Percentiles rank a stretch among this genome's conserved stretches.
phyloP scores from a whole-genome alignment of 2,113 vertebrate species.

The Cavia aperea region DNA sequence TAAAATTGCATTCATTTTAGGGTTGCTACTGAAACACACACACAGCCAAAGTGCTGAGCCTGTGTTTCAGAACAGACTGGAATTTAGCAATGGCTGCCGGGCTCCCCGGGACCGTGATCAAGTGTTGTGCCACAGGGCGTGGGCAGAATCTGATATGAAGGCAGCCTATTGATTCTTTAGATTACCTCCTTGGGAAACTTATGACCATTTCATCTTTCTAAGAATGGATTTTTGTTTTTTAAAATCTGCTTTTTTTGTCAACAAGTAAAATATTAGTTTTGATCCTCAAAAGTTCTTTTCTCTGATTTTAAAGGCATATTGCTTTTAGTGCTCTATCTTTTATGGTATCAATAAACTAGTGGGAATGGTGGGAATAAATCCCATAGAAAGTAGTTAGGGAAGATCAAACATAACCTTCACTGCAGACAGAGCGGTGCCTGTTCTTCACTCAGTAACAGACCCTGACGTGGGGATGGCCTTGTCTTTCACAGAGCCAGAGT shows the following conservation, averaged over 20 bases:
- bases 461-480: conserved; percentile 41
- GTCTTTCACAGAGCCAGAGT: conserved; percentile 17
- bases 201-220: conserved; percentile 60
- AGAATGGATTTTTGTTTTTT: conserved; percentile 57
- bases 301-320: conserved; percentile 64
- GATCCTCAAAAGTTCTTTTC: conserved; percentile 51
- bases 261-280: conserved; percentile 53
- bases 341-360: conserved; percentile 60
- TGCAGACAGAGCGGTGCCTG: background rate
- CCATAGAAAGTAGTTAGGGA: conserved; percentile 72
- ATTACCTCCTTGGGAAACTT: conserved; percentile 66
- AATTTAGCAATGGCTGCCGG: conserved; percentile 58
- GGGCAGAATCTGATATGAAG: conserved; percentile 61
- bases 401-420: conserved; percentile 68
- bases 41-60: conserved; percentile 62
- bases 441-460: conserved; percentile 1
- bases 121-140: conserved; percentile 59
- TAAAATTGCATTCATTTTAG: conserved; percentile 66
- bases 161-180: conserved; percentile 66
- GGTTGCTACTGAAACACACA: conserved; percentile 65
- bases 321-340: conserved; percentile 65
- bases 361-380: conserved; percentile 72
- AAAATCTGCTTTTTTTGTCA: conserved; percentile 61
- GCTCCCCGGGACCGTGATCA: conserved; percentile 58
- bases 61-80: conserved; percentile 64